Conservation (phyloP, 2,113 vertebrate genomes). For the Callopanchax toddi region DNA sequence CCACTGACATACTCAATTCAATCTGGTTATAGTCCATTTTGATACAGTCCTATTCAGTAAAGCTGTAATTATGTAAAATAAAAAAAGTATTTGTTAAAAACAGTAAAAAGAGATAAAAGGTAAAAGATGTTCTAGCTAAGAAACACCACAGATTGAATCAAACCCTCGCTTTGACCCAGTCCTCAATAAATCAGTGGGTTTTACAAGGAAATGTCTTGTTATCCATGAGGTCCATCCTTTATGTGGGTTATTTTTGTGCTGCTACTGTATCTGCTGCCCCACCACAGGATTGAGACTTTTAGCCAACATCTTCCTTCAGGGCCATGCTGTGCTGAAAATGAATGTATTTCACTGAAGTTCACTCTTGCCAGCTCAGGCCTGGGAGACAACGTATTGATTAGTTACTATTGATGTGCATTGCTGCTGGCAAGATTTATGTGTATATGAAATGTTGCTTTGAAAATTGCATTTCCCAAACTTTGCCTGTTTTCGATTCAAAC, state of each 20-base stretch:
- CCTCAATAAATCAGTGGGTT: not conserved
- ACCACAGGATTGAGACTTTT: conserved; percentile 2
- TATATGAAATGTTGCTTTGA: conserved; percentile 43
- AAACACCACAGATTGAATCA: not conserved
- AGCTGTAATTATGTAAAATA: too few relatives aligned
- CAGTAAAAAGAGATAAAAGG: too few relatives aligned
- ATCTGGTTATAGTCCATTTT: too few relatives aligned
- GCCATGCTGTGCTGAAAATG: conserved; percentile 9
- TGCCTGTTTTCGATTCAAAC: not conserved
- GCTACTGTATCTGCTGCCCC: not conserved
- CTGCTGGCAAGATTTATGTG: conserved; percentile 47
- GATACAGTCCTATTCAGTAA: too few relatives aligned
- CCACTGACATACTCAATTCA: too few relatives aligned
- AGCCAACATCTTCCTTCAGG: conserved; percentile 17
- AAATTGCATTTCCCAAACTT: conserved; percentile 42
- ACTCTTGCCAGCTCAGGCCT: conserved; percentile 17
- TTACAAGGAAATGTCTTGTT: not conserved
- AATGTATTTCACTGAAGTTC: conserved; percentile 43
- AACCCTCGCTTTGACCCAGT: not conserved
- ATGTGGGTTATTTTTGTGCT: not conserved
- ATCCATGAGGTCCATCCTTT: not conserved
- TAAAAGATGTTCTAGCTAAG: too few relatives aligned
- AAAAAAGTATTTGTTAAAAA: too few relatives aligned
- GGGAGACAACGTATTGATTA: conserved; percentile 57
- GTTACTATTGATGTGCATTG: conserved; percentile 46